Percentiles rank a stretch among this genome's conserved stretches.
These are phyloP conservation scores for Poecile atricapillus DNA, from an alignment of 2,113 vertebrate genomes.

Conservation along the genomic window DNA sequence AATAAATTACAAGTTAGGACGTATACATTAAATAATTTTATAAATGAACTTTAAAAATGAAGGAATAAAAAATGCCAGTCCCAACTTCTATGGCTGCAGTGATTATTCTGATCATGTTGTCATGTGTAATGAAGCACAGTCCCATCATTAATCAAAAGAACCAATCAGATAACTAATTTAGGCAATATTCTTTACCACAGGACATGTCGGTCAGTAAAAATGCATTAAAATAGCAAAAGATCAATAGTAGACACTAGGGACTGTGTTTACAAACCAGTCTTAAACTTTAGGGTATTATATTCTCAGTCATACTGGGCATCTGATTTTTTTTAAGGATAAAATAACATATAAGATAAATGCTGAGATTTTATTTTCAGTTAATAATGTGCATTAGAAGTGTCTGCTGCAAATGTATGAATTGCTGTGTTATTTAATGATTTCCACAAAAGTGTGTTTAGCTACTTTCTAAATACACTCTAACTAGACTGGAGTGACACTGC, in stretches of 20 bases:
- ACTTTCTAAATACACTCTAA: conserved; percentile 57
- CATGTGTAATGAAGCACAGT: conserved; percentile 86
- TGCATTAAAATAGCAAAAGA: conserved; percentile 84
- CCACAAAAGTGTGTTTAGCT: conserved; percentile 47
- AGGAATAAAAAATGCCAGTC: conserved; percentile 74
- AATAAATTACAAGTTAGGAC: conserved; percentile 87
- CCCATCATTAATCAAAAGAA: conserved; percentile 89
- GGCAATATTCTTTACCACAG: conserved; percentile 89
- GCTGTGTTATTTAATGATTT: conserved; percentile 54
- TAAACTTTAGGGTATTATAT: conserved; percentile 79
- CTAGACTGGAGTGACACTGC: conserved; percentile 48
- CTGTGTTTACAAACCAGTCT: conserved; percentile 75
- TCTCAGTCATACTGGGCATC: conserved; percentile 67
- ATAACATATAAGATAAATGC: conserved; percentile 58
- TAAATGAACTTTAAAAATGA: conserved; percentile 88
- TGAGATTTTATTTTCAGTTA: conserved; percentile 59
- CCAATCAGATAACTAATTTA: conserved; percentile 95
- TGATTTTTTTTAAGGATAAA: conserved; percentile 57
- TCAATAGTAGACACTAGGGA: conserved; percentile 83
- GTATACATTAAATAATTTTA: conserved; percentile 89
- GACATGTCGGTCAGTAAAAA: conserved; percentile 87
- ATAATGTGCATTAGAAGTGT: conserved; percentile 33
- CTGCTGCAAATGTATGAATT: conserved; percentile 55
- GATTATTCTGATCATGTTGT: conserved; percentile 89
- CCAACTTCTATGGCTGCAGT: conserved; percentile 67